A percentile compares a stretch with the other conserved stretches of the same genome.
phyloP scores from a whole-genome alignment of 2,113 vertebrate genomes.

The Chloropsis hardwickii region DNA sequence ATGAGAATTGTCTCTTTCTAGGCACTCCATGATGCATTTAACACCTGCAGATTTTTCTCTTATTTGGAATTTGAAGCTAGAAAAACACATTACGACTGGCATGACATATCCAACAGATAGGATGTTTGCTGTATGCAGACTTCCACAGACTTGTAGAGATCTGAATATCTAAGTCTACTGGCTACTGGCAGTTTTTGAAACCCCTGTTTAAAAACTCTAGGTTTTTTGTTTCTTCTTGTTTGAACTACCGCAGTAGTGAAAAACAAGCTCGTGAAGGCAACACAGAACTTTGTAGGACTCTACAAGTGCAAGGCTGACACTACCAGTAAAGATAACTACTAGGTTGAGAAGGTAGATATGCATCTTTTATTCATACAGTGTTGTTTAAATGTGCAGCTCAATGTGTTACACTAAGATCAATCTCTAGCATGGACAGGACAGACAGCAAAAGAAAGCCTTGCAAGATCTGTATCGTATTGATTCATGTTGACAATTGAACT shows the following conservation, averaged over 20 bases:
- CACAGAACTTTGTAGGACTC: background rate
- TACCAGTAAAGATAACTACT: background rate
- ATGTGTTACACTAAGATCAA: background rate
- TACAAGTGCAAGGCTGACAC: background rate
- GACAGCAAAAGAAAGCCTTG: background rate
- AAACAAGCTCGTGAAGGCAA: background rate
- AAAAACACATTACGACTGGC: background rate
- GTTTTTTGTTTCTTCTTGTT: background rate
- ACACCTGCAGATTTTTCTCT: background rate
- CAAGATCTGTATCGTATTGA: background rate
- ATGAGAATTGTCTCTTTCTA: background rate
- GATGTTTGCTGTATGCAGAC: background rate
- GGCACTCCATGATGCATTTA: background rate
- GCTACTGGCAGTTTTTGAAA: background rate
- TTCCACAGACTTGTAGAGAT: background rate
- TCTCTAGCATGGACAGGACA: background rate
- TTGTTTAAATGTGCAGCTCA: background rate
- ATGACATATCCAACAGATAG: background rate
- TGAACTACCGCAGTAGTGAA: background rate
- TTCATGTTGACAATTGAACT: background rate
- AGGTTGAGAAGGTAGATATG: background rate
- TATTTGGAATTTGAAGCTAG: background rate
- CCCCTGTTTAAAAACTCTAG: background rate
- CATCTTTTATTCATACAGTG: background rate
- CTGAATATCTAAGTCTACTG: background rate